Evolutionary conservation across 2,113 vertebrate species (phyloP).

Genomic region (Prunella fulvescens): DNA sequence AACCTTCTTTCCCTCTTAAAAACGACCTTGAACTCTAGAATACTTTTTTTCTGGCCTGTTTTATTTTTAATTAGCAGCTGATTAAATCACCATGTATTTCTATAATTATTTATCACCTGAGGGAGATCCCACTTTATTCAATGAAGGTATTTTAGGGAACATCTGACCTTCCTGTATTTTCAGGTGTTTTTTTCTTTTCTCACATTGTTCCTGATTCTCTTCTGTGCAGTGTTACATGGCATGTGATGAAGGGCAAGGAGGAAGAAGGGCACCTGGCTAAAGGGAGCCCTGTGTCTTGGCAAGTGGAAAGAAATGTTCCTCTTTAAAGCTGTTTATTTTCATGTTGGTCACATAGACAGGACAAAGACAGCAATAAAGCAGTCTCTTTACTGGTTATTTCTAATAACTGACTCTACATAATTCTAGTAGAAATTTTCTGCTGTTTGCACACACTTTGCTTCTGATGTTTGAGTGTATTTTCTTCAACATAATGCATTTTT

Average conservation of each 20-base stretch:
- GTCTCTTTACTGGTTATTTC: neutral
- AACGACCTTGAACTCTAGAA: conserved; percentile 16
- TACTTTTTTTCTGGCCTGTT: neutral
- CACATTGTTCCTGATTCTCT: neutral
- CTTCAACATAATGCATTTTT: neutral
- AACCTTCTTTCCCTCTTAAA: neutral
- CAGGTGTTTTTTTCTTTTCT: neutral
- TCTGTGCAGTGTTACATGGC: neutral
- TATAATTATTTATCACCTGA: conserved; percentile 42
- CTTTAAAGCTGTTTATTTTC: neutral
- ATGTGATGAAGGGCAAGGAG: neutral
- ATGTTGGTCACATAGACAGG: neutral
- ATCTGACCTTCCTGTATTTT: neutral
- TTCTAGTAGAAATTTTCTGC: neutral
- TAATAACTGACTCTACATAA: neutral
- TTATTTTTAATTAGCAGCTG: conserved; percentile 51
- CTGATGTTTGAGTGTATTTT: neutral
- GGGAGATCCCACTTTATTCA: neutral
- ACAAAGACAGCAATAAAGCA: neutral
- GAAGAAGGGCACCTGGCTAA: neutral
- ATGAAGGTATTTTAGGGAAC: conserved; percentile 11
- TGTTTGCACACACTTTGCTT: neutral
- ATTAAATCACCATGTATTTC: conserved; percentile 10
- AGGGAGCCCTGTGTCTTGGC: neutral
- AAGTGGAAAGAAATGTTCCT: neutral